Evolutionary conservation across 2,888 invertebrate species (phyloP).

Genomic region (Drosophila macrospina): DNA sequence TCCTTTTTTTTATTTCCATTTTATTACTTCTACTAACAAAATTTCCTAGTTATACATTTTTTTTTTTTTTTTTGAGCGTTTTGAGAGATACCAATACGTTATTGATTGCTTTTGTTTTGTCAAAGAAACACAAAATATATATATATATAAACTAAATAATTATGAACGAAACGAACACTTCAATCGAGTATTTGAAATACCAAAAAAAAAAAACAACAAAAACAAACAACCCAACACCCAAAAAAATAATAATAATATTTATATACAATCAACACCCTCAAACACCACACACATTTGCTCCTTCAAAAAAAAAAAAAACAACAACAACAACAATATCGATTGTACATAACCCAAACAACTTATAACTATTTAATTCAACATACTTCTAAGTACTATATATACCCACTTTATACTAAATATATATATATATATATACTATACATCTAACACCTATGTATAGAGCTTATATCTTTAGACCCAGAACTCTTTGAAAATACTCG

Average conservation of each 20-base stretch:
- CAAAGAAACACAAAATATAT: slow-evolving; percentile 19
- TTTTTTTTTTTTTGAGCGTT: slow-evolving; percentile 28
- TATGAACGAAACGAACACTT: slow-evolving; percentile 27
- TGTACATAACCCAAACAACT: slow-evolving; percentile 34
- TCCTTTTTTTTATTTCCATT: slow-evolving; percentile 4
- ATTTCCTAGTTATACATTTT: neutral
- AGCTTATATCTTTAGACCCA: slow-evolving; percentile 29
- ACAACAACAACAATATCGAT: neutral
- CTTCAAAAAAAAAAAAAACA: neutral
- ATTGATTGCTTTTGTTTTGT: slow-evolving; percentile 45
- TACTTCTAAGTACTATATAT: slow-evolving; percentile 7
- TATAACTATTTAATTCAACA: slow-evolving; percentile 7
- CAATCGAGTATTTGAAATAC: slow-evolving; percentile 33
- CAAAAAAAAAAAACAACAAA: neutral
- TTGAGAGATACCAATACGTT: slow-evolving; percentile 50
- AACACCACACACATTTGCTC: slow-evolving; percentile 1
- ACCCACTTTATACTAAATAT: slow-evolving; percentile 21
- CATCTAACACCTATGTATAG: slow-evolving; percentile 32
- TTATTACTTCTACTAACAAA: slow-evolving; percentile 19
- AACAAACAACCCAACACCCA: neutral
- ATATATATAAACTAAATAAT: neutral
- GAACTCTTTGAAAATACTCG: slow-evolving; percentile 19
- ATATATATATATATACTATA: slow-evolving; percentile 12
- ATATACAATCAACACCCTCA: slow-evolving; percentile 4
- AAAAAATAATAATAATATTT: neutral